Base-by-base conservation (phyloP, 2,797 vertebrate species). In the Phataginus tetradactyla region DNA sequence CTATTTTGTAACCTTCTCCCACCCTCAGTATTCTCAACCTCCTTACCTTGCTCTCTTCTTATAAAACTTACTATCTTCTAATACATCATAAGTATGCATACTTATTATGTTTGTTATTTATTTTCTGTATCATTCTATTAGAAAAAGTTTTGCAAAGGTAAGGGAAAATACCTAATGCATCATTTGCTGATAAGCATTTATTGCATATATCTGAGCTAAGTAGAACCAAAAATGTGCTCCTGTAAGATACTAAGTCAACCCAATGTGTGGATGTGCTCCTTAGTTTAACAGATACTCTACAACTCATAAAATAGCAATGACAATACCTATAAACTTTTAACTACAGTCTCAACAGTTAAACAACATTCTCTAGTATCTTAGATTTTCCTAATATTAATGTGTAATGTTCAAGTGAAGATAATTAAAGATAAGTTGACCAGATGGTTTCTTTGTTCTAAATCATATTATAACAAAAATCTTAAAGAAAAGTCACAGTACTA, bases 331-430 rank as follows among this genome's bases (percentile, higher is more conserved):
- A 68, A 18, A 61, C n/a, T 79, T 42, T 21, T 57, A 90, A 39
- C 61, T 74, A 83, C 4, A 87, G 4, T 78, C 64, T 80, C 45
- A 81, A 75, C 23, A 45, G 63, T 23, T 51, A 63, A 42, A 53
- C 78, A 72, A 2, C 7, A 95, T 72, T 42, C 45, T 81, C 34
- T 64, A 74, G 59, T 63, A 59, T 25, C 53, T 94, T 45, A 75
- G 45, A 71, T 66, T 21, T n/a, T 88, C 92, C 94, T 66, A 45
- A 87, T 64, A 78, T 49, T 85, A 88, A 77, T 75, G 37, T 34
- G 10, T 51, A 91, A 81, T 34, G 34, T 27, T 86, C 49, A 79
- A 63, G 74, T 7, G 80, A 59, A 86, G 29, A 92, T 86, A 96
- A 64, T 32, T 68, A 53, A 91, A 72, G 27, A 15, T 61, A 75